Evolutionary conservation across 1,140 invertebrate genomes (phyloP).

Genomic region (Ips typographus): DNA sequence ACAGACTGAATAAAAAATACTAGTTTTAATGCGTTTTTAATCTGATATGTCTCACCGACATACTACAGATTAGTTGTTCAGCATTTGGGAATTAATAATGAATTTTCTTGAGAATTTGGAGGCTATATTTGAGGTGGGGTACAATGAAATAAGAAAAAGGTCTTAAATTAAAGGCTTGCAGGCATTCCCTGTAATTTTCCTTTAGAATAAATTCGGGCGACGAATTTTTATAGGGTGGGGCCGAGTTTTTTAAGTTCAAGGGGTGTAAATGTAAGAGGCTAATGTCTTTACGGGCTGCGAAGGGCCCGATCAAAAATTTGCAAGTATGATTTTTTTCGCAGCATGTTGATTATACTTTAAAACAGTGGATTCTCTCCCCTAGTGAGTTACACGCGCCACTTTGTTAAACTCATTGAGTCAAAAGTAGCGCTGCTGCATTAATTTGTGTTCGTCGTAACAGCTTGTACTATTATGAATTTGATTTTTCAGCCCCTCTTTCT

Average conservation of each 20-base stretch:
- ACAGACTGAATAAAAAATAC: too few relatives aligned
- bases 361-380: slow-evolving; percentile 48
- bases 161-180: slow-evolving; percentile 29
- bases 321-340: slow-evolving; percentile 52
- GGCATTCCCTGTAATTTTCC: slow-evolving; percentile 34
- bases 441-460: slow-evolving; percentile 48
- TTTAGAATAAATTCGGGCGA: slow-evolving; percentile 40
- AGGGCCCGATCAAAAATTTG: slow-evolving; percentile 52
- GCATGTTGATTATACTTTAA: slow-evolving; percentile 52
- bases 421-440: slow-evolving; percentile 47
- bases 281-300: slow-evolving; percentile 52
- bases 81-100: too few relatives aligned
- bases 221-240: slow-evolving; percentile 39
- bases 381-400: slow-evolving; percentile 43
- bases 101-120: too few relatives aligned
- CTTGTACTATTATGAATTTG: slow-evolving; percentile 46
- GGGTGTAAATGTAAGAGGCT: slow-evolving; percentile 48
- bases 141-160: slow-evolving; percentile 3
- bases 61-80: neutral
- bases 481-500: slow-evolving; percentile 38
- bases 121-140: too few relatives aligned
- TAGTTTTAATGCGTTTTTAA: too few relatives aligned
- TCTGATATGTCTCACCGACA: too few relatives aligned
- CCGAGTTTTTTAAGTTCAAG: slow-evolving; percentile 38
- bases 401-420: slow-evolving; percentile 50